Conservation (phyloP, 2,888 invertebrate species). For the Euclidia mi region DNA sequence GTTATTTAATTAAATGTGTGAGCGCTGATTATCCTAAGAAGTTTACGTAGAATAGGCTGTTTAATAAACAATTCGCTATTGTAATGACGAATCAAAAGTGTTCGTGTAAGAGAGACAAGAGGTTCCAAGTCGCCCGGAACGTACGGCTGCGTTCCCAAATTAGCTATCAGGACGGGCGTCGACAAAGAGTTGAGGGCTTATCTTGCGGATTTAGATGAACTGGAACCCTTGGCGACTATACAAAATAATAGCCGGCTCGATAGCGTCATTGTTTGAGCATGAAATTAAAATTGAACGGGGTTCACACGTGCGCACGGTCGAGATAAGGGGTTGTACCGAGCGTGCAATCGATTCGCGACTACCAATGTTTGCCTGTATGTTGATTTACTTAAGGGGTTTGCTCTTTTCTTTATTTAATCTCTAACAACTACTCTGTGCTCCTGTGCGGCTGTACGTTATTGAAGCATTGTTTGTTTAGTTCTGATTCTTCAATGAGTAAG, state of each 20-base stretch:
- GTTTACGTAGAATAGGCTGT: slow-evolving; percentile 68
- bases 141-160: slow-evolving; percentile 71
- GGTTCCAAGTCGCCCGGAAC: slow-evolving; percentile 43
- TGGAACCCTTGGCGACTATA: slow-evolving; percentile 86
- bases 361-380: slow-evolving; percentile 75
- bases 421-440: slow-evolving; percentile 70
- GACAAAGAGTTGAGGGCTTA: slow-evolving; percentile 87
- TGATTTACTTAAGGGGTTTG: slow-evolving; percentile 85
- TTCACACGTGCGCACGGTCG: slow-evolving; percentile 88
- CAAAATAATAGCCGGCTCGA: slow-evolving; percentile 88
- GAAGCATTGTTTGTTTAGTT: slow-evolving; percentile 62
- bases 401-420: slow-evolving; percentile 84
- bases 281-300: slow-evolving; percentile 90
- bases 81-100: slow-evolving; percentile 79
- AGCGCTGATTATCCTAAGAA: slow-evolving; percentile 68
- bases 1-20: slow-evolving; percentile 77
- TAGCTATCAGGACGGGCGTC: slow-evolving; percentile 81
- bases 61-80: slow-evolving; percentile 67
- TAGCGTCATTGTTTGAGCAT: slow-evolving; percentile 90
- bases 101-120: slow-evolving; percentile 53
- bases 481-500: slow-evolving; percentile 56
- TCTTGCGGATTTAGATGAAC: slow-evolving; percentile 88
- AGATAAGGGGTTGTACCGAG: slow-evolving; percentile 85
- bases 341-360: slow-evolving; percentile 81
- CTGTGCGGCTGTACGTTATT: slow-evolving; percentile 66